A percentile compares a stretch with the other conserved stretches of the same genome.
Evolutionary conservation across 2,797 vertebrate species (phyloP).

Genomic region (Pseudochirops corinnae): DNA sequence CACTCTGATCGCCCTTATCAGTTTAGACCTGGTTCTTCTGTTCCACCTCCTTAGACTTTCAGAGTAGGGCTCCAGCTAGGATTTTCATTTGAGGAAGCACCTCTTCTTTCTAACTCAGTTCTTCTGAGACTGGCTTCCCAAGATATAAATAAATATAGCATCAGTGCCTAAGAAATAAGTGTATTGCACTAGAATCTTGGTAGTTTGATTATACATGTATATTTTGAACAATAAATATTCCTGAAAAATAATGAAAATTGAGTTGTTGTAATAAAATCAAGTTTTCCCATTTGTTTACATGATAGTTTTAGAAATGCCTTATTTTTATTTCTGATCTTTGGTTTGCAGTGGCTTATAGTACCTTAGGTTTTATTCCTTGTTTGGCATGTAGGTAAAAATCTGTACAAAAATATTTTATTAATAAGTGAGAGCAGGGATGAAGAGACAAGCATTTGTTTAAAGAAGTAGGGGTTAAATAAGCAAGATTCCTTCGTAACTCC

Average conservation of each 20-base stretch:
- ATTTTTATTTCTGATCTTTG: constrained; percentile 64
- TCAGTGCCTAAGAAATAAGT: constrained; percentile 1
- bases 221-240: constrained; percentile 39
- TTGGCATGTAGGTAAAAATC: not conserved
- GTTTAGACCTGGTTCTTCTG: not conserved
- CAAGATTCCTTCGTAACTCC: too few species aligned
- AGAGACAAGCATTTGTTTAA: not conserved
- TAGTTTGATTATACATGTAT: not conserved
- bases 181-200: not conserved
- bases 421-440: not conserved
- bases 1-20: not conserved
- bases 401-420: not conserved
- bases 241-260: not conserved
- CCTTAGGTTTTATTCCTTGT: constrained; percentile 8
- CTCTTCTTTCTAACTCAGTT: not conserved
- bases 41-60: not conserved
- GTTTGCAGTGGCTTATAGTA: constrained; percentile 58
- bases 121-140: not conserved
- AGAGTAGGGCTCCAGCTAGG: not conserved
- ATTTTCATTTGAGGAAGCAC: not conserved
- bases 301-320: constrained; percentile 45
- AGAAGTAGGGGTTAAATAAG: not conserved
- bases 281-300: constrained; percentile 56
- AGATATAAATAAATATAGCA: not conserved
- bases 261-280: constrained; percentile 21